Percentiles rank a stretch among this genome's conserved stretches.
Evolutionary conservation across 2,113 vertebrate species (phyloP).

Genomic region (Cynoglossus semilaevis): DNA sequence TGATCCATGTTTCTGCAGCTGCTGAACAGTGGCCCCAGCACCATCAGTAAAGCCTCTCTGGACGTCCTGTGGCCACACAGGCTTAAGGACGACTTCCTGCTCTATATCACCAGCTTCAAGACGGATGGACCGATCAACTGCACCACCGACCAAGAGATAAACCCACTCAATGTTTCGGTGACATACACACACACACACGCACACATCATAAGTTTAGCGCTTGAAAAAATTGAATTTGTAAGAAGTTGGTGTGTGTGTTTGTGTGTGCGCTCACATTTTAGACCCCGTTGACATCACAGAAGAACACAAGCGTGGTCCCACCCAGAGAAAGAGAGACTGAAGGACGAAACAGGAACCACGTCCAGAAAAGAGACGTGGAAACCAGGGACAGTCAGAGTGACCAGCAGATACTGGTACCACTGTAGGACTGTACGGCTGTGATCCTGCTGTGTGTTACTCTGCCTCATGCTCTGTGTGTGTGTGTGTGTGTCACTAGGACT

Average conservation of each 20-base stretch:
- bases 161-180: slow-evolving; percentile 89
- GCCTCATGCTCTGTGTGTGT: slow-evolving; percentile 4
- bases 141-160: slow-evolving; percentile 85
- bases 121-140: slow-evolving; percentile 97
- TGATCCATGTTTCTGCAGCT: too few species aligned
- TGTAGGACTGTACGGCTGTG: too few species aligned
- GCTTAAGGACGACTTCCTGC: slow-evolving; percentile 81
- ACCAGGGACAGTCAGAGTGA: slow-evolving; percentile 66
- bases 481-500: slow-evolving; percentile 77
- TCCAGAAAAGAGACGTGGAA: slow-evolving; percentile 80
- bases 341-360: slow-evolving; percentile 64
- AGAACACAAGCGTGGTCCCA: slow-evolving; percentile 69
- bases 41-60: slow-evolving; percentile 91
- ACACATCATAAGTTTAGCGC: not conserved
- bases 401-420: slow-evolving; percentile 82
- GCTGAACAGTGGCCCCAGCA: slow-evolving; percentile 91
- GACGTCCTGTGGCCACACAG: slow-evolving; percentile 87
- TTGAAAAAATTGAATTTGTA: too few species aligned
- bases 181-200: slow-evolving; percentile 9
- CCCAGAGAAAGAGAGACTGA: slow-evolving; percentile 66
- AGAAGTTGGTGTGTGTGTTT: not conserved
- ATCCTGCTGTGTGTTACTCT: too few species aligned
- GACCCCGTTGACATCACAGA: slow-evolving; percentile 67
- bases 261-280: slow-evolving; percentile 37
- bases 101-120: slow-evolving; percentile 86